A percentile compares a stretch with the other conserved stretches of the same genome.
Evolutionary conservation across 2,113 vertebrate genomes (phyloP).

Genomic region (Fukomys damarensis): DNA sequence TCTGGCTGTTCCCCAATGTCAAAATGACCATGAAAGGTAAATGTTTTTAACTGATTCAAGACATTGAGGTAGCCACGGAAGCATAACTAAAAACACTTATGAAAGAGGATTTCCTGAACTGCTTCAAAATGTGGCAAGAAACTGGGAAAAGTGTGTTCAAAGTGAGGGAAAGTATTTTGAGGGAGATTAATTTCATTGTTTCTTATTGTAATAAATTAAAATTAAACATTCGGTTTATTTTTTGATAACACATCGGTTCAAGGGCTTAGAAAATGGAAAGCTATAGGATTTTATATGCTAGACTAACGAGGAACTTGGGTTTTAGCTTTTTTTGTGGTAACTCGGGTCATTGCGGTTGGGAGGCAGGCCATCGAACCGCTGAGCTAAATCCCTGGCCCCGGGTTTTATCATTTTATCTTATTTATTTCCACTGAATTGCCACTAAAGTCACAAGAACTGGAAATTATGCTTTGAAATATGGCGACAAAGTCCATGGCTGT

Average conservation of each 20-base stretch:
- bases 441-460: background rate
- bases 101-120: background rate
- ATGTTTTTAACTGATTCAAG: background rate
- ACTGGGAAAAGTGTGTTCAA: background rate
- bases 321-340: no score
- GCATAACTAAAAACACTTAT: background rate
- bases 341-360: no score
- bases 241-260: background rate
- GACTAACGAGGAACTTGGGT: background rate
- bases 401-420: no score
- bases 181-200: background rate
- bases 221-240: background rate
- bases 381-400: no score
- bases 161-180: background rate
- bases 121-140: background rate
- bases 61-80: background rate
- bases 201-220: background rate
- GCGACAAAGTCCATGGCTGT: background rate
- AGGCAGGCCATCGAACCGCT: no score
- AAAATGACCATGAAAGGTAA: background rate
- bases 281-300: background rate
- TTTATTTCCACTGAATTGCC: background rate
- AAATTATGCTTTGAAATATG: background rate
- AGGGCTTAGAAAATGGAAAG: background rate
- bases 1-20: background rate